Evolutionary conservation across 2,113 vertebrate genomes (phyloP), one percentile per base, ranked within the genome.

Genomic region (Bolborhynchus lineola): DNA sequence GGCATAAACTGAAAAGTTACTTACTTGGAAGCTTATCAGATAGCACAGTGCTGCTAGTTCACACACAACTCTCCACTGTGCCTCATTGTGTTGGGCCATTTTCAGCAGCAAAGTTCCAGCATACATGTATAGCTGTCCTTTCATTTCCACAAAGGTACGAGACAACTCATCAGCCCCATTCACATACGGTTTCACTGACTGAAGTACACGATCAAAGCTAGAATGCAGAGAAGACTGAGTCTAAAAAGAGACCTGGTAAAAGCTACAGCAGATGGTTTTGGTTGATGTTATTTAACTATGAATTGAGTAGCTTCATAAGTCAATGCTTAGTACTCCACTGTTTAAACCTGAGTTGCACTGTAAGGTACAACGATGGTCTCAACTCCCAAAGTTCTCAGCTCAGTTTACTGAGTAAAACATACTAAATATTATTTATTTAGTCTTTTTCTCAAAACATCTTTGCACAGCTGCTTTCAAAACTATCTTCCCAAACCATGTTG

Each of bases 111-210:
- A 97, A 21, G 98, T 98, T 53, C 98, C 99, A 68, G 99, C 98
- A 76, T 99, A 98, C 97, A 99, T 95, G 97, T 99, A 99, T 14
- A 99, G 98, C 90, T 99, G 99, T 64, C 98, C 99, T 91, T 97
- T 98, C 97, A 99, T 98, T 97, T 99, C 99, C 82, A 96, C 85
- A 90, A 99, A 99, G 37, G 98, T 96, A 89, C 98, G 97, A 76
- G 96, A 98, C 33, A 99, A 96, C 33, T 99, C 99, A 6, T 99
- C 99, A 55, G 97, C 96, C 42, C 78, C 97, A 44, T 46, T 86
- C 65, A 98, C 97, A 8, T 97, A 93, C 0, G 97, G 97, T 77
- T 98, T 98, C 90, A 99, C 93, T 7, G 96, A 98, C 89, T 99
- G 98, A 98, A 99, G 99, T 8, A 96, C 97, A 78, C 95, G 96